phyloP scores from a whole-genome alignment of 2,888 invertebrate genomes.

The Campoletis raptor region DNA sequence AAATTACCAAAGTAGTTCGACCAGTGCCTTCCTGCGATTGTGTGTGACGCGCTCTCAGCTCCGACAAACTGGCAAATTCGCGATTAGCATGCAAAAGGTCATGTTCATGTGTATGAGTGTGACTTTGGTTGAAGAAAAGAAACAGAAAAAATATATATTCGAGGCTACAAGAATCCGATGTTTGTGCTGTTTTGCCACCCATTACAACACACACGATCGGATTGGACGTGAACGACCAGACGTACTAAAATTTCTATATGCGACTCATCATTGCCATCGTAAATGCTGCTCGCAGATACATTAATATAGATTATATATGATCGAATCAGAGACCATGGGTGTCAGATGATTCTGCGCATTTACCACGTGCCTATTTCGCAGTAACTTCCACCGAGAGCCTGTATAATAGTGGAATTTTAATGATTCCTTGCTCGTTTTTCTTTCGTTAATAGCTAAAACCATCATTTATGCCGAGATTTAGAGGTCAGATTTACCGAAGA shows the following conservation, averaged over 20 bases:
- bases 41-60: conserved; percentile 29
- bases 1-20: conserved; percentile 57
- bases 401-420: conserved; percentile 52
- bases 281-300: conserved; percentile 46
- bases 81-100: conserved; percentile 65
- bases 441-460: conserved; percentile 17
- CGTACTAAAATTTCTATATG: conserved; percentile 39
- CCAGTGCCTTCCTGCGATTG: conserved; percentile 32
- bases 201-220: conserved; percentile 40
- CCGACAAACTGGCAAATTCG: conserved; percentile 54
- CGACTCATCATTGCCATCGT: conserved; percentile 39
- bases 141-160: conserved; percentile 27
- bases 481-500: conserved; percentile 33
- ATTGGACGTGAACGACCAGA: conserved; percentile 13
- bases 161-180: conserved; percentile 47
- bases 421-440: conserved; percentile 13
- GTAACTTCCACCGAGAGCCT: conserved; percentile 18
- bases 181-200: conserved; percentile 38
- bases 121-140: conserved; percentile 24
- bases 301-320: conserved; percentile 57
- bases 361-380: conserved; percentile 19
- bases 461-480: conserved; percentile 45
- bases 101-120: conserved; percentile 31
- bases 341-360: conserved; percentile 31
- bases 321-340: neutral